phyloP scores from a whole-genome alignment of 35 echinoderm and acorn worm species.

The Heliocidaris erythrogramma region DNA sequence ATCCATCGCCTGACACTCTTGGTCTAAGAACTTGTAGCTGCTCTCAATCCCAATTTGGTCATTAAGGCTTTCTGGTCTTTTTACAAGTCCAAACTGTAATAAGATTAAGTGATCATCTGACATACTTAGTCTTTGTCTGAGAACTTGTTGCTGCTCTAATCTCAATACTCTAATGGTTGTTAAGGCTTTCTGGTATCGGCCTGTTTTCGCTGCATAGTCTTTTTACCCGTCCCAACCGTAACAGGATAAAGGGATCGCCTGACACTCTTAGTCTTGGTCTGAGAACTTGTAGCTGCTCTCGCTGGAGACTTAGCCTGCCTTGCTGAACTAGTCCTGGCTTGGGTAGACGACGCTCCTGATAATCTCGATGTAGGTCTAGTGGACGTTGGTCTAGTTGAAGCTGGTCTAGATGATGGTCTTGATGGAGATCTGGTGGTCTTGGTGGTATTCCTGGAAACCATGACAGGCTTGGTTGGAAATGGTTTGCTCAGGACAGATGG shows the following conservation, averaged over 20 bases:
- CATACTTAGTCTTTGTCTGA: background rate
- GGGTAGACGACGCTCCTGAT: background rate
- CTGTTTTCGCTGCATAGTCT: slow-evolving; percentile 30
- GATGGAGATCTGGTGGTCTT: slow-evolving; percentile 25
- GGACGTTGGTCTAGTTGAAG: background rate
- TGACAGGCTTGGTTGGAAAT: slow-evolving; percentile 2
- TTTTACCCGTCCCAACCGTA: slow-evolving; percentile 3
- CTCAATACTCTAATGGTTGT: background rate
- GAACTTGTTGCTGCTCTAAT: background rate
- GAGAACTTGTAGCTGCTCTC: background rate
- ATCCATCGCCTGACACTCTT: background rate
- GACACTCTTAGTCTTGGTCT: slow-evolving; percentile 41
- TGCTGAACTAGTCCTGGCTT: slow-evolving; percentile 16
- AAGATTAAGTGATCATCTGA: background rate
- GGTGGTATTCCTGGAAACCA: slow-evolving; percentile 26
- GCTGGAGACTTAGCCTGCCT: slow-evolving; percentile 13
- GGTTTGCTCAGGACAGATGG: background rate
- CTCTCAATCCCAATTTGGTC: background rate
- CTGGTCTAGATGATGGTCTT: slow-evolving; percentile 1
- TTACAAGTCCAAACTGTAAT: background rate
- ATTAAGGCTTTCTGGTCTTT: background rate
- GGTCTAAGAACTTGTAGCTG: background rate
- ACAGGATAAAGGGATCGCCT: slow-evolving; percentile 41
- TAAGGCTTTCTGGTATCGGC: background rate
- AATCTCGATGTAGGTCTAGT: background rate